A percentile compares a stretch with the other conserved stretches of the same genome.
Conservation (phyloP, 1,140 invertebrate genomes). For the Drosophila asahinai region DNA sequence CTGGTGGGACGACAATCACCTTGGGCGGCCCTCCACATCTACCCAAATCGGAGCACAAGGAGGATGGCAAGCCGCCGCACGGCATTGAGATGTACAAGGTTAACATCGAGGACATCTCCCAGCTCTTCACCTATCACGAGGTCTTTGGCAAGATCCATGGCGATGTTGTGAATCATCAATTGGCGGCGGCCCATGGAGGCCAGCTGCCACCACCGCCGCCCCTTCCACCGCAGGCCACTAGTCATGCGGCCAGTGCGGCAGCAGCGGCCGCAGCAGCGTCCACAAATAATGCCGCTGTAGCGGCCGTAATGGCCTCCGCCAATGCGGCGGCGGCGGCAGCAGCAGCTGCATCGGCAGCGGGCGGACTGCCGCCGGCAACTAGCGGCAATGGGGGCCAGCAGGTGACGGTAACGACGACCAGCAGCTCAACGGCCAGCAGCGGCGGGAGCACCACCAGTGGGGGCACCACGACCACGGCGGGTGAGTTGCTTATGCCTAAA, state of each 20-base stretch:
- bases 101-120: conserved; percentile 93
- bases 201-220: conserved; percentile 73
- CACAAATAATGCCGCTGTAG: conserved; percentile 78
- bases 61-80: conserved; percentile 88
- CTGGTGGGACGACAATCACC: conserved; percentile 87
- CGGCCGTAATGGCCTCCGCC: conserved; percentile 74
- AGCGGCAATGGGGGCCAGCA: conserved; percentile 48
- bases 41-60: conserved; percentile 85
- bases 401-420: conserved; percentile 49
- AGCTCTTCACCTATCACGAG: conserved; percentile 93
- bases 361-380: conserved; percentile 40
- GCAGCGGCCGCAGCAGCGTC: conserved; percentile 72
- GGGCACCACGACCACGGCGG: conserved; percentile 62
- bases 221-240: conserved; percentile 63
- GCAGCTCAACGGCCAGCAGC: conserved; percentile 45
- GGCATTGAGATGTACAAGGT: conserved; percentile 92
- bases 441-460: conserved; percentile 43
- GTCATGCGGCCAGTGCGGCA: conserved; percentile 69
- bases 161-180: conserved; percentile 86
- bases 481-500: conserved; percentile 86
- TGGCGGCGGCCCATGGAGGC: conserved; percentile 72
- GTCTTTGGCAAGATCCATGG: conserved; percentile 92
- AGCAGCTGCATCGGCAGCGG: conserved; percentile 64
- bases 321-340: conserved; percentile 72
- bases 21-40: conserved; percentile 88